Percentiles rank a stretch among this genome's conserved stretches.
Conservation (phyloP, 2,113 vertebrate species). For the Phaethon lepturus region DNA sequence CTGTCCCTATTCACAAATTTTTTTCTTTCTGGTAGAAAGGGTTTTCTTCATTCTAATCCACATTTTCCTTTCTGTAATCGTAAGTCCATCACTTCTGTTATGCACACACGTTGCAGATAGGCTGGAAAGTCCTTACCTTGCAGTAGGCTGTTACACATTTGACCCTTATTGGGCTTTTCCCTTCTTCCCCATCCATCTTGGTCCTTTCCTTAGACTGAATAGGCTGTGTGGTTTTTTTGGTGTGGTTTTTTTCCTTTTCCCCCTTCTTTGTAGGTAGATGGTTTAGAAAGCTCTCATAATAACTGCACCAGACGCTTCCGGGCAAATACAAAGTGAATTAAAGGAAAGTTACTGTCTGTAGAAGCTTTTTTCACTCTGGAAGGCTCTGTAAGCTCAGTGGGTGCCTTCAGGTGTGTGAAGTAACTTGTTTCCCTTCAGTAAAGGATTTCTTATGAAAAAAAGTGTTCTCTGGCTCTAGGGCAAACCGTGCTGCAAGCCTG, state of each 20-base stretch:
- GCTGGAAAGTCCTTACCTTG: not conserved
- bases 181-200: not conserved
- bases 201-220: not conserved
- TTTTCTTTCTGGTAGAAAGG: not conserved
- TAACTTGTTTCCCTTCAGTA: not conserved
- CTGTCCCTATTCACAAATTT: not conserved
- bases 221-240: not conserved
- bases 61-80: not conserved
- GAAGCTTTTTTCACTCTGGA: not conserved
- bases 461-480: not conserved
- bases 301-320: not conserved
- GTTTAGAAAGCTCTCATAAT: not conserved
- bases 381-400: not conserved
- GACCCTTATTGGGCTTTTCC: not conserved
- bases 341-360: not conserved
- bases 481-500: not conserved
- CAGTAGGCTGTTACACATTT: not conserved
- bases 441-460: not conserved
- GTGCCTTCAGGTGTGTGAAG: not conserved
- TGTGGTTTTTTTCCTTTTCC: too few relatives aligned
- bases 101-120: not conserved
- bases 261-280: not conserved
- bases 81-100: not conserved
- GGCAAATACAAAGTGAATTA: not conserved
- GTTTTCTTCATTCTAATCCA: not conserved